Conservation (phyloP, 2,888 invertebrate genomes). For the Ochropleura leucogaster region DNA sequence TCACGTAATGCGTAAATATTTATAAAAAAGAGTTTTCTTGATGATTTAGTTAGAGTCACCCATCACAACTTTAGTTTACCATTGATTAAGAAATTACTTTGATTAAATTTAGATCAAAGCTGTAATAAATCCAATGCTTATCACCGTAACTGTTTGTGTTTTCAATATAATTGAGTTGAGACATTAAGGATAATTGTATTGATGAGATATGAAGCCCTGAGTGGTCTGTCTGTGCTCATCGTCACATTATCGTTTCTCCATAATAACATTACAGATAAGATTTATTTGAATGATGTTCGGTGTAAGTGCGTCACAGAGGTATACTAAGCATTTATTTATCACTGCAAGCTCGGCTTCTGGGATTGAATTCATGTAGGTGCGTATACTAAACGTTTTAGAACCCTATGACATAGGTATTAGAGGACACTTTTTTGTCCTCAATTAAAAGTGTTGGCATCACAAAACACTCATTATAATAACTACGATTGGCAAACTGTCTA, state of each 20-base stretch:
- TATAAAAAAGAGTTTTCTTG: neutral
- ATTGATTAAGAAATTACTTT: constrained; percentile 5
- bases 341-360: neutral
- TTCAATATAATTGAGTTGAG: constrained; percentile 30
- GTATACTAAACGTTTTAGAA: constrained; percentile 28
- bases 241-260: constrained; percentile 41
- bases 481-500: constrained; percentile 59
- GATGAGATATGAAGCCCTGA: constrained; percentile 33
- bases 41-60: neutral
- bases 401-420: constrained; percentile 11
- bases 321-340: neutral
- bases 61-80: neutral
- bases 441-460: constrained; percentile 63
- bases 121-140: constrained; percentile 52
- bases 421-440: constrained; percentile 46
- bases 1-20: neutral
- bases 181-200: constrained; percentile 47
- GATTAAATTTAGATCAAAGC: constrained; percentile 42
- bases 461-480: constrained; percentile 49
- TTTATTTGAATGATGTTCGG: constrained; percentile 28
- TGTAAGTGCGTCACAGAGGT: constrained; percentile 24
- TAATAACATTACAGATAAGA: constrained; percentile 53
- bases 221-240: constrained; percentile 45
- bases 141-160: constrained; percentile 19
- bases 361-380: neutral